Evolutionary conservation across 2,113 vertebrate genomes (phyloP).

Genomic region (Toxotes chatareus): DNA sequence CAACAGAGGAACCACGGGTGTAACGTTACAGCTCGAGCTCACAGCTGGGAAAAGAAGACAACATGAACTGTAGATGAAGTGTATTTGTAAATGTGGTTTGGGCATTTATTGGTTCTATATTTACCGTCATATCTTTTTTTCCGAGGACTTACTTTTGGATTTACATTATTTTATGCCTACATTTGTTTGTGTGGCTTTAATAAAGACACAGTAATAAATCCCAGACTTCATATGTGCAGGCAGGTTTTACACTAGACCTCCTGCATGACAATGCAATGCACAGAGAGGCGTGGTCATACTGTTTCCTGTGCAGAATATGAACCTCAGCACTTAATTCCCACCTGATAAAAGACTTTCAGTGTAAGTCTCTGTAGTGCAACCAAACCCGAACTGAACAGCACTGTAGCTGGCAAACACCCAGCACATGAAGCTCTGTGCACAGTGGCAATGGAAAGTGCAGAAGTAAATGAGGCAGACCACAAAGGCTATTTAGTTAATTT

Average conservation of each 20-base stretch:
- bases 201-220: no score
- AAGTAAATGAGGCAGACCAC: neutral
- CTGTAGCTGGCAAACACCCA: neutral
- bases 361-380: neutral
- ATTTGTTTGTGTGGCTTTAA: no score
- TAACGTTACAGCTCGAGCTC: slow-evolving; percentile 72
- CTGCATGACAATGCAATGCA: no score
- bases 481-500: neutral
- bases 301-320: neutral
- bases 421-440: neutral
- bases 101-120: no score
- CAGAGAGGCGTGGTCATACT: neutral
- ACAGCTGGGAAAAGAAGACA: slow-evolving; percentile 71
- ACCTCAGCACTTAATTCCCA: neutral
- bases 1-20: slow-evolving; percentile 67
- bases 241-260: no score
- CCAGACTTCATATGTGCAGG: no score
- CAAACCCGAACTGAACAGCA: neutral
- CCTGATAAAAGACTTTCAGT: neutral
- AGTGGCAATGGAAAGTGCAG: neutral
- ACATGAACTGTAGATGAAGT: neutral
- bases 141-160: no score
- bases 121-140: no score
- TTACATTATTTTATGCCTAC: no score
- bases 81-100: no score